A percentile compares a stretch with the other conserved stretches of the same genome.
These are phyloP conservation scores for Callorhinus ursinus DNA, from an alignment of 2,113 vertebrate genomes.

Conservation along the genomic window DNA sequence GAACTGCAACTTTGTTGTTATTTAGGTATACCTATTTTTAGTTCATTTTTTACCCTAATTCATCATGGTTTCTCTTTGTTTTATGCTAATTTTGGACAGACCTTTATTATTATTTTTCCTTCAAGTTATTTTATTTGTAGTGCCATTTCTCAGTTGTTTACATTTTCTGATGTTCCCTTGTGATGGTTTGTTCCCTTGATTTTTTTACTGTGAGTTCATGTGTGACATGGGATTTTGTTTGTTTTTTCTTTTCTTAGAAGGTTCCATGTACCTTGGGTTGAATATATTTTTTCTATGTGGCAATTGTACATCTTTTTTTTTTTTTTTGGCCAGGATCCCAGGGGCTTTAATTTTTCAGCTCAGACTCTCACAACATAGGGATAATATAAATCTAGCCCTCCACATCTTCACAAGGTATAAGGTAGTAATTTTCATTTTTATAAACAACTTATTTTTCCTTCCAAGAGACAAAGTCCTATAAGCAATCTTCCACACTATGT, in stretches of 20 bases:
- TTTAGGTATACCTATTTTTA: background rate
- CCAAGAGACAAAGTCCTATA: background rate
- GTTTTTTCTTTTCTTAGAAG: background rate
- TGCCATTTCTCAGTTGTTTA: background rate
- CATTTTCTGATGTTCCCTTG: background rate
- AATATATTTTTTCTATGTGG: background rate
- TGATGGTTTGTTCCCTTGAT: background rate
- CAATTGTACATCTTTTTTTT: background rate
- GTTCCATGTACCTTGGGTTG: background rate
- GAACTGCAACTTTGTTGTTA: slow-evolving; percentile 15
- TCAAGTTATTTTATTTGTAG: background rate
- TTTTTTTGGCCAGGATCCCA: background rate
- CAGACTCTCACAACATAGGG: background rate
- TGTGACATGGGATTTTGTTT: background rate
- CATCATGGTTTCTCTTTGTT: background rate
- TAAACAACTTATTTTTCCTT: background rate
- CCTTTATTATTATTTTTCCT: background rate
- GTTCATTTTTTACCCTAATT: background rate
- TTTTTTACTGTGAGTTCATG: background rate
- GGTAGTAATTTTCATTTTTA: background rate
- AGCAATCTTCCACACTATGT: background rate
- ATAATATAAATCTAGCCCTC: background rate
- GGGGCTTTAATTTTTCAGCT: background rate
- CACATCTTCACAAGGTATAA: background rate
- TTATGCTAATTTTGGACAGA: background rate